These are phyloP conservation scores for Stomatorhinus walkeri DNA, from an alignment of 2,797 vertebrate genomes.

Conservation along the genomic window DNA sequence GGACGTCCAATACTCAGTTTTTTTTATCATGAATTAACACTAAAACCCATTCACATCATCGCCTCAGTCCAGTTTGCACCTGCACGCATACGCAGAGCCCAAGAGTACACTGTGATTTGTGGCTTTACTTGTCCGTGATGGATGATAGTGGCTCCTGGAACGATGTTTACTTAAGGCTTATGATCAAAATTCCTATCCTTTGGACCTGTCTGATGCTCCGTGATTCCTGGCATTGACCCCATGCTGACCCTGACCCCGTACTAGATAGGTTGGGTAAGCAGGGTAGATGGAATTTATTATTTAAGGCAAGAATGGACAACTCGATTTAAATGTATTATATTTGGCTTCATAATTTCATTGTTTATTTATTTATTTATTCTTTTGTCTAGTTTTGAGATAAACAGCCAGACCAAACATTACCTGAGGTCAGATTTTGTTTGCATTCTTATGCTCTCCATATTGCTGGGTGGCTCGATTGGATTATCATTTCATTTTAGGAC, in stretches of 20 bases:
- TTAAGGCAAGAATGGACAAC: not conserved
- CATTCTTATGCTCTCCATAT: not conserved
- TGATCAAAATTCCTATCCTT: not conserved
- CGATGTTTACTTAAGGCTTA: not conserved
- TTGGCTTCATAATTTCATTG: not conserved
- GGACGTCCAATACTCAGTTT: not conserved
- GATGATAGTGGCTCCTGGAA: not conserved
- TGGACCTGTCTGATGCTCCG: not conserved
- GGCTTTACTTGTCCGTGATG: not conserved
- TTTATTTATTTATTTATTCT: not conserved
- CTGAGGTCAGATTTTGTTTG: not conserved
- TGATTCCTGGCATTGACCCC: not conserved
- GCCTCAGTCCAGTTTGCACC: not conserved
- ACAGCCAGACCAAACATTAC: not conserved
- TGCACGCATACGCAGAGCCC: not conserved
- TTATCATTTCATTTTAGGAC: not conserved
- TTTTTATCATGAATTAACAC: not conserved
- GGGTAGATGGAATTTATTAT: not conserved
- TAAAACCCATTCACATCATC: not conserved
- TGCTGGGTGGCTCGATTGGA: not conserved
- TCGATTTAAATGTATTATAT: not conserved
- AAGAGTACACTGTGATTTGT: not conserved
- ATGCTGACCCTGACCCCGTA: not conserved
- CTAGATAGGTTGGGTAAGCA: not conserved
- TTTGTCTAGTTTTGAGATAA: not conserved